Evolutionary conservation across 2,888 invertebrate genomes (phyloP).

Genomic region (Tipula vernalis): DNA sequence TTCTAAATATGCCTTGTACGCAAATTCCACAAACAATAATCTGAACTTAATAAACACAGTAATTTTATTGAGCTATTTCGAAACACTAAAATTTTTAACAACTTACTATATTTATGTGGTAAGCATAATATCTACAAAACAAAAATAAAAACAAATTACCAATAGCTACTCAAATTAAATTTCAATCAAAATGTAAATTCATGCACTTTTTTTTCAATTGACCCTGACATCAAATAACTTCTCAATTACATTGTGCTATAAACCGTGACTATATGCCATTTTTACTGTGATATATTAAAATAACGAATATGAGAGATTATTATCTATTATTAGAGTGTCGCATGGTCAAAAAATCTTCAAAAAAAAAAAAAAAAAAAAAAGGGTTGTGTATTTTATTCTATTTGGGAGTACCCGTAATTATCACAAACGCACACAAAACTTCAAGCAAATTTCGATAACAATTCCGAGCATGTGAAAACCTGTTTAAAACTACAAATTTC

Average conservation of each 20-base stretch:
- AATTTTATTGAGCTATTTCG: neutral
- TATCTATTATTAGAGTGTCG: too few relatives aligned
- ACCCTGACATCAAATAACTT: neutral
- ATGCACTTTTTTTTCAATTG: neutral
- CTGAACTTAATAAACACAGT: too few relatives aligned
- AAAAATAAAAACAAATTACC: neutral
- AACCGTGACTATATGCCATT: neutral
- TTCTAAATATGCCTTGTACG: too few relatives aligned
- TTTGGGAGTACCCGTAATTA: neutral
- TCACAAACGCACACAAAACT: neutral
- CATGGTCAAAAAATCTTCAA: too few relatives aligned
- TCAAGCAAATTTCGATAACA: neutral
- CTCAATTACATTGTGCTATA: neutral
- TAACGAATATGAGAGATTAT: too few relatives aligned
- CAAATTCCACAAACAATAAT: too few relatives aligned
- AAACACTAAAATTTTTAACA: neutral
- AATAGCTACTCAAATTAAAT: neutral
- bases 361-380: too few relatives aligned
- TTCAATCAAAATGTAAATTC: neutral
- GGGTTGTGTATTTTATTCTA: too few relatives aligned
- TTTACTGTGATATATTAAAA: too few relatives aligned
- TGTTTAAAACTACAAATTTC: neutral
- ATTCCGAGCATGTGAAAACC: too few relatives aligned
- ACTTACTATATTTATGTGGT: neutral
- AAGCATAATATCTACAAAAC: neutral